Evolutionary conservation across 2,797 vertebrate species (phyloP), one percentile per base, ranked within the genome.

Genomic region (Periophthalmus magnuspinnatus): DNA sequence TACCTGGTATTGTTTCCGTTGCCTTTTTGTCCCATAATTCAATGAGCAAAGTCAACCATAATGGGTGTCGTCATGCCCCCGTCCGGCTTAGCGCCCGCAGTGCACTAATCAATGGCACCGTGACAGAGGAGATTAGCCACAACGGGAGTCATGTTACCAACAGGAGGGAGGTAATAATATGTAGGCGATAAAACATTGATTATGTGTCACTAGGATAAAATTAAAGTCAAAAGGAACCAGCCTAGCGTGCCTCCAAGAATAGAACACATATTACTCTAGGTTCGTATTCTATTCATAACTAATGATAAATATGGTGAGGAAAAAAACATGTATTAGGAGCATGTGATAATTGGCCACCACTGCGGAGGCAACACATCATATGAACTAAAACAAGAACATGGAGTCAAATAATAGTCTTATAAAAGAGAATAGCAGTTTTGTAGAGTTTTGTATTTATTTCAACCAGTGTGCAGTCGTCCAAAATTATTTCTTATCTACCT

Each of bases 71-170:
- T 80, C 68, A 32, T 75, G 41, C 75, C 32, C 67, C 47, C 67
- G 59, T 72, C 38, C 67, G 73, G 55, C 74, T 75, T 8, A 22
- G 57, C 70, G 70, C 69, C 75, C 2, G 50, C 65, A 72, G 77
- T 8, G 54, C 41, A 67, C 66, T 69, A 78, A 87, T 84, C 85
- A 78, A 79, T 83, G 70, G 21, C 28, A 52, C 63, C 63, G 68
- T 68, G 78, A 82, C 78, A 77, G 75, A 75, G 75, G 76, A 13
- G 68, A 77, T 78, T 72, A 79, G 58, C 73, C 34, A 62, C 61
- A 72, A 77, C 72, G 69, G 72, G 77, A 71, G 82, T 86, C 84
- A 71, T 11, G 47, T 81, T 80, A 77, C 73, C 69, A 70, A 73
- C 69, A 74, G 69, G 54, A 38, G n/a, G 45, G 34, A 21, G 75